phyloP scores from a whole-genome alignment of 2,113 vertebrate species.

The Scophthalmus maximus region DNA sequence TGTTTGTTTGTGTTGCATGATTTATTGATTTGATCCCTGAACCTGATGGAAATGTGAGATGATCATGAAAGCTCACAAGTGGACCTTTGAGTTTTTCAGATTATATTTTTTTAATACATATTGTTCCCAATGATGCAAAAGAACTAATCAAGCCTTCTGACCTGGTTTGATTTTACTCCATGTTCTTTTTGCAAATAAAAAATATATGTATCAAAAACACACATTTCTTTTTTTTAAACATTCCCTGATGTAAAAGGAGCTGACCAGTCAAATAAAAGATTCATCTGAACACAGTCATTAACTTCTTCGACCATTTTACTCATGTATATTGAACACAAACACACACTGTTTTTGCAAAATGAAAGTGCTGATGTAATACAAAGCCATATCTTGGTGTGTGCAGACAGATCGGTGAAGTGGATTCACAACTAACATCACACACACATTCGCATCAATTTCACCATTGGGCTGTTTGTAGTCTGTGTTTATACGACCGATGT shows the following conservation, averaged over 20 bases:
- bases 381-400: background rate
- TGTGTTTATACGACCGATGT: too few species aligned
- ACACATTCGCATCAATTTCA: too few species aligned
- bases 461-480: too few species aligned
- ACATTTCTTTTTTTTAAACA: background rate
- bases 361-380: too few species aligned
- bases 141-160: background rate
- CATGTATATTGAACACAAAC: background rate
- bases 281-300: background rate
- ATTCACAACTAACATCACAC: too few species aligned
- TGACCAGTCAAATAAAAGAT: background rate
- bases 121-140: background rate
- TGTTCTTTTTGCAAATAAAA: background rate
- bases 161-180: background rate
- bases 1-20: background rate
- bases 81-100: background rate
- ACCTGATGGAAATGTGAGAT: too few species aligned
- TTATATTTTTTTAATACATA: background rate
- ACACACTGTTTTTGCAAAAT: background rate
- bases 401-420: too few species aligned
- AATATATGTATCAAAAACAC: background rate
- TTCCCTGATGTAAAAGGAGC: background rate
- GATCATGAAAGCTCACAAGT: background rate
- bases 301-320: too few species aligned
- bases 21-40: background rate